phyloP scores from a whole-genome alignment of 2,113 vertebrate species.

The Thunnus thynnus region DNA sequence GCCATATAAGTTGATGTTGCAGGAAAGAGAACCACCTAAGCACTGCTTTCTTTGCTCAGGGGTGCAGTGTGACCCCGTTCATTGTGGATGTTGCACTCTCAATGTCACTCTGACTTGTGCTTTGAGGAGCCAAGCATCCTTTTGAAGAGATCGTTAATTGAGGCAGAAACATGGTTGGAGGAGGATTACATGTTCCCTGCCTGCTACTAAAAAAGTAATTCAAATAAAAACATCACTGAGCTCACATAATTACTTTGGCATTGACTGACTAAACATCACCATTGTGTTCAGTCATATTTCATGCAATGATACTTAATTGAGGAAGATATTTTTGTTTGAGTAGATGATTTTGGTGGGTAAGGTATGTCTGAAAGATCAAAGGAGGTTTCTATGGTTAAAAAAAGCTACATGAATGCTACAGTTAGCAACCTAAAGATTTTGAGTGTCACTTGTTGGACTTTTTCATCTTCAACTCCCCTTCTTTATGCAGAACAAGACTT shows the following conservation, averaged over 20 bases:
- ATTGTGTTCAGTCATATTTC: constrained; percentile 33
- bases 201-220: constrained; percentile 60
- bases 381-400: background rate
- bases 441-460: background rate
- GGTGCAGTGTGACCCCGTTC: constrained; percentile 72
- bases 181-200: constrained; percentile 76
- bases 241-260: constrained; percentile 65
- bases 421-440: background rate
- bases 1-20: constrained; percentile 37
- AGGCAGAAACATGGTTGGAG: constrained; percentile 63
- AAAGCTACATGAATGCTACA: background rate
- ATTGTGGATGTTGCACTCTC: constrained; percentile 65
- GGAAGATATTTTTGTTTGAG: constrained; percentile 44
- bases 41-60: constrained; percentile 24
- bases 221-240: constrained; percentile 71
- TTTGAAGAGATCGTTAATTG: constrained; percentile 70
- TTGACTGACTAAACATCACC: constrained; percentile 43
- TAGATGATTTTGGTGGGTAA: constrained; percentile 20
- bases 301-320: constrained; percentile 44
- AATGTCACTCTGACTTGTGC: constrained; percentile 78
- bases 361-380: constrained; percentile 6
- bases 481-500: background rate
- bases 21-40: constrained; percentile 31
- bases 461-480: background rate
- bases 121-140: constrained; percentile 68